Evolutionary conservation across 2,113 vertebrate genomes (phyloP), one percentile per base, ranked within the genome.

Genomic region (Carlito syrichta): DNA sequence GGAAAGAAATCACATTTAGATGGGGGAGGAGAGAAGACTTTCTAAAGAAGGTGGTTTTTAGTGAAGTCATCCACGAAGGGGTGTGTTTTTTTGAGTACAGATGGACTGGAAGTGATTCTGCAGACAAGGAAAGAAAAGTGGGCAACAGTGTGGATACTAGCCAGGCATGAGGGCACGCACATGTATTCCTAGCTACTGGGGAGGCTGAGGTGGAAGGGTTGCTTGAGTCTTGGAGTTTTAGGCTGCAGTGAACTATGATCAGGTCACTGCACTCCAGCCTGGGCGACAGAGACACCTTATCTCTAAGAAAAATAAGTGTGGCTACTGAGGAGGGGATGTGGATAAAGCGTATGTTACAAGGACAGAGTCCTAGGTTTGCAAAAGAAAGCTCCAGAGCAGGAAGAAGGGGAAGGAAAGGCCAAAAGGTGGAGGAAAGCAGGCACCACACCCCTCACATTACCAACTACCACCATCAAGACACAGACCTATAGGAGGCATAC

Each of bases 1-100:
- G 54, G 20, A 76, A 96, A 94, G n/a, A 96, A 87, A 90, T 85
- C 69, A 82, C 50, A 91, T 58, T 77, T 91, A 68, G 73, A 94
- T 48, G 6, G 14, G 10, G 22, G 0, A 20, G 17, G 56, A 38
- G 23, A 76, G 22, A 89, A 68, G 60, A 60, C 40, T 94, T 95
- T 94, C 76, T 85, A 87, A 90, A 81, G 73, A 45, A 79, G 23
- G 27, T 54, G 32, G 25, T 32, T 97, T 97, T 87, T 76, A 95
- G n/a, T 83, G 77, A 25, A 56, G 19, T 48, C 4, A 0, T 93
- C 58, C 43, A 89, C 73, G 45, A 94, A 50, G 74, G 35, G 25
- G n/a, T 90, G 9, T 85, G 35, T 68, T 85, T 93, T 91, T 90
- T 89, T 13, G 89, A 4, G 32, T 86, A 76, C 16, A 86, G 54